Percentiles rank a stretch among this genome's conserved stretches.
Conservation (phyloP, 2,888 invertebrate genomes). For the Oxytorus armatus region DNA sequence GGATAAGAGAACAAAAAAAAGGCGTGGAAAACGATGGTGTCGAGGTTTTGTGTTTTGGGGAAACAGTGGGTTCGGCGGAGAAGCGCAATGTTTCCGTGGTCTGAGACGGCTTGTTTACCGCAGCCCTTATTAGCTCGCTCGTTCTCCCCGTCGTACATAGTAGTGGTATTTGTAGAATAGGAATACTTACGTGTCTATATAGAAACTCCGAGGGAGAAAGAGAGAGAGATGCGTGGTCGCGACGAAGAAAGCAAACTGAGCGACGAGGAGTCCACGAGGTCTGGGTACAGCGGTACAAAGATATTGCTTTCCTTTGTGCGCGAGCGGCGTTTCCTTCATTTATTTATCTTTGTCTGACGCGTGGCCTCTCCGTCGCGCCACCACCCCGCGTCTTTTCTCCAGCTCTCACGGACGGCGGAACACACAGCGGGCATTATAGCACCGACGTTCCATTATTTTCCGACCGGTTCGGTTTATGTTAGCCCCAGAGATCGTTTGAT, state of each 20-base stretch:
- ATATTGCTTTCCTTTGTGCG: slow-evolving; percentile 81
- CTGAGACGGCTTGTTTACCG: slow-evolving; percentile 80
- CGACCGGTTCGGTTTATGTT: slow-evolving; percentile 76
- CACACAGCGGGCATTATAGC: slow-evolving; percentile 21
- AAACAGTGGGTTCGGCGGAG: slow-evolving; percentile 35
- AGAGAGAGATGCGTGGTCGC: slow-evolving; percentile 28
- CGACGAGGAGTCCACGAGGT: slow-evolving; percentile 67
- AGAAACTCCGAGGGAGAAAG: slow-evolving; percentile 11
- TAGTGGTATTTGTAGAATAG: slow-evolving; percentile 23
- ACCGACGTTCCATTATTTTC: slow-evolving; percentile 74
- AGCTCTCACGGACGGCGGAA: slow-evolving; percentile 55
- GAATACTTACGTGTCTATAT: not conserved
- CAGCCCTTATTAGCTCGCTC: slow-evolving; percentile 77
- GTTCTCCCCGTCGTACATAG: slow-evolving; percentile 56
- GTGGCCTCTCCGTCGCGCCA: slow-evolving; percentile 55
- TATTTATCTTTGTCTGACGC: slow-evolving; percentile 80
- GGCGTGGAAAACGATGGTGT: slow-evolving; percentile 50
- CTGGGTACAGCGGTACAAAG: slow-evolving; percentile 72
- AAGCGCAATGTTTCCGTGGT: slow-evolving; percentile 74
- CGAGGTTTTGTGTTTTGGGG: slow-evolving; percentile 34
- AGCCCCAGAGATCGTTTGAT: slow-evolving; percentile 69
- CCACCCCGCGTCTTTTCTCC: slow-evolving; percentile 63
- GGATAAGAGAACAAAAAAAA: slow-evolving; percentile 50
- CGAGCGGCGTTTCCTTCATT: slow-evolving; percentile 79
- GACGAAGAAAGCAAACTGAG: slow-evolving; percentile 42